Base-by-base conservation (phyloP, 2,888 invertebrate species). In the Cybosia mesomella region DNA sequence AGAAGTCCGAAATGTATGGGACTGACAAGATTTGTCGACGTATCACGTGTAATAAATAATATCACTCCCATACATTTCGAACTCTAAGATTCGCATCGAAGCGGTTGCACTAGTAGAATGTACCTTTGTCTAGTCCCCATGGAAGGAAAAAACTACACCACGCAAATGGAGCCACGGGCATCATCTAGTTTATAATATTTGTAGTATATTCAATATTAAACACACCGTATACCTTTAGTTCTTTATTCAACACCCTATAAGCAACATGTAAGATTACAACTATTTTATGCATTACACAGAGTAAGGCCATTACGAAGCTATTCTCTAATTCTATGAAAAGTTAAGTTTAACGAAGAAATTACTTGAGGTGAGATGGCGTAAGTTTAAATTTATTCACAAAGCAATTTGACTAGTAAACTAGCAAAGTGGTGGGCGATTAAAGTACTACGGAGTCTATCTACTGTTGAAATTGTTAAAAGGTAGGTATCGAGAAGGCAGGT, bases 371-470 rank as follows among this genome's bases (percentile, higher is more conserved):
- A 71, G 72, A 66, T 65, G 66, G 28, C 9, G 75, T 68, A 83
- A 86, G 83, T 89, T 90, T 88, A 88, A 91, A 92, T 90, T 88
- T 88, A 91, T 92, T 91, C 91, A 89, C 82, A 76, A 77, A 75
- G 81, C 85, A 88, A 91, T 91, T 90, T 90, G 88, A 90, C 90
- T 91, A 83, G 80, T 83, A 83, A 87, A 88, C 83, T 85, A 81
- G 77, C 71, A 64, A 76, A 78, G 66, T 58, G 73, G 66, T 67
- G 58, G 32, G 55, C 74, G 68, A 71, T 70, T 80, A 72, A 72
- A 71, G 61, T 65, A 58, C 58, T 70, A 49, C 21, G 66, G 53
- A 58, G 54, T 58, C 58, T 39, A 36, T 54, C 59, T 32, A 32
- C n/a, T 39, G 18, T 28, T 49, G 43, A 49, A 2, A 49, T 18